Percentiles rank a stretch among this genome's conserved stretches.
Conservation (phyloP, 2,113 vertebrate genomes). For the Crotalus viridis region DNA sequence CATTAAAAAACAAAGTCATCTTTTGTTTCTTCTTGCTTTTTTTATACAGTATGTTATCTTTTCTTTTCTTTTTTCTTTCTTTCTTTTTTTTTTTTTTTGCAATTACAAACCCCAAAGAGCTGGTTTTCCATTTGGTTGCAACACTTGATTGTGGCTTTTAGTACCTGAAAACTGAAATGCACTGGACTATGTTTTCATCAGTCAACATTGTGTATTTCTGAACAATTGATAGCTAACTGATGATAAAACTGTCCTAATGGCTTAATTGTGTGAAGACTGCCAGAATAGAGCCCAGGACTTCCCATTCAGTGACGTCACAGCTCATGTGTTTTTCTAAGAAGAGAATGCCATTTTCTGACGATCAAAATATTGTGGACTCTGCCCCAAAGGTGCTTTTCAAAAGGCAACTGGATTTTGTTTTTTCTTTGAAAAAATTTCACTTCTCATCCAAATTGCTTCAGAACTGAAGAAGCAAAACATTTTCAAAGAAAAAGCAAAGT, state of each 20-base stretch:
- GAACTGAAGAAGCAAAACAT: too few species aligned
- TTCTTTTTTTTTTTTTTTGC: too few species aligned
- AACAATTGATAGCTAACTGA: background rate
- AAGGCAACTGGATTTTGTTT: too few species aligned
- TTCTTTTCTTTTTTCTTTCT: too few species aligned
- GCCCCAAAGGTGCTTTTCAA: too few species aligned
- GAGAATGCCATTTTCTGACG: background rate
- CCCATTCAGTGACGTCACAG: background rate
- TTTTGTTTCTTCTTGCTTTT: background rate
- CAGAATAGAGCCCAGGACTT: background rate
- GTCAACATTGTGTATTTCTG: background rate
- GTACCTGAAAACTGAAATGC: too few species aligned
- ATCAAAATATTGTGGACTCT: background rate
- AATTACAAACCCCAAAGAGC: too few species aligned
- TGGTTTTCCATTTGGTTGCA: background rate
- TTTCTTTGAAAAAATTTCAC: too few species aligned
- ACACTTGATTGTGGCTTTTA: background rate
- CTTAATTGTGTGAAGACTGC: background rate
- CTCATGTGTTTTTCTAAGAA: background rate
- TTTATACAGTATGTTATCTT: background rate
- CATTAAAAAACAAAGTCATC: background rate
- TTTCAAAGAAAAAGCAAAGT: too few species aligned
- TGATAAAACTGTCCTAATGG: background rate
- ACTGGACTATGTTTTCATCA: too few species aligned
- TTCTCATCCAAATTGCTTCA: too few species aligned